Conservation (phyloP, 2,888 invertebrate species). For the Cryptocephalus moraei region DNA sequence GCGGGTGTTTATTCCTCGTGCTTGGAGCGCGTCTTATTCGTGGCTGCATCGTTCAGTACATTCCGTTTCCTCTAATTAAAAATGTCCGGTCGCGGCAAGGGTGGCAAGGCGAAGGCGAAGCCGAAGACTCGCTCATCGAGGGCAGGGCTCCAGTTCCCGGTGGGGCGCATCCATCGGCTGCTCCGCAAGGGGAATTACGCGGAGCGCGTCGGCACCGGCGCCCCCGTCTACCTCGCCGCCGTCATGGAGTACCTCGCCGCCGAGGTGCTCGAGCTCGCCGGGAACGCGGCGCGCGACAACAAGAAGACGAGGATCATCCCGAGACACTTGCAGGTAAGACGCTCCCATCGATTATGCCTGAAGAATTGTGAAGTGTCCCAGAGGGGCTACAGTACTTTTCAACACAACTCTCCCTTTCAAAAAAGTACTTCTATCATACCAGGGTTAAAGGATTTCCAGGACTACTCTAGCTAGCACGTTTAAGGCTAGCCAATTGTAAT, state of each 20-base stretch:
- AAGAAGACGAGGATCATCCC: constrained; percentile 65
- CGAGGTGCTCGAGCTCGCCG: constrained; percentile 57
- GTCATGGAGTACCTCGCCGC: constrained; percentile 59
- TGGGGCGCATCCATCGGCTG: constrained; percentile 50
- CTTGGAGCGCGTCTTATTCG: no score
- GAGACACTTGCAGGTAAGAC: constrained; percentile 59
- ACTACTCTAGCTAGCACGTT: no score
- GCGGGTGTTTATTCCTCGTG: no score
- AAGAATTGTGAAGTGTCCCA: no score
- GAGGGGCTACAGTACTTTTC: no score
- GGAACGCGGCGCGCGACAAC: constrained; percentile 58
- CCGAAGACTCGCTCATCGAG: constrained; percentile 44
- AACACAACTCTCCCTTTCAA: no score
- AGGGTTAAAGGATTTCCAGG: no score
- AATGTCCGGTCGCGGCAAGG: constrained; percentile 39
- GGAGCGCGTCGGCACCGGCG: constrained; percentile 45
- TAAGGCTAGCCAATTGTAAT: no score
- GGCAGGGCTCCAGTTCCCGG: constrained; percentile 50
- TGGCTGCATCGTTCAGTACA: no score
- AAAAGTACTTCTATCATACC: no score
- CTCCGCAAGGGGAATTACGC: constrained; percentile 54
- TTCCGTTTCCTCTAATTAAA: not conserved
- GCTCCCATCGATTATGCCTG: not conserved
- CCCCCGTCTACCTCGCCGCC: constrained; percentile 47
- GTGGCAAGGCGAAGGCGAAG: constrained; percentile 38